Conservation (phyloP, 2,888 invertebrate species). For the Drosophila pullipes region DNA sequence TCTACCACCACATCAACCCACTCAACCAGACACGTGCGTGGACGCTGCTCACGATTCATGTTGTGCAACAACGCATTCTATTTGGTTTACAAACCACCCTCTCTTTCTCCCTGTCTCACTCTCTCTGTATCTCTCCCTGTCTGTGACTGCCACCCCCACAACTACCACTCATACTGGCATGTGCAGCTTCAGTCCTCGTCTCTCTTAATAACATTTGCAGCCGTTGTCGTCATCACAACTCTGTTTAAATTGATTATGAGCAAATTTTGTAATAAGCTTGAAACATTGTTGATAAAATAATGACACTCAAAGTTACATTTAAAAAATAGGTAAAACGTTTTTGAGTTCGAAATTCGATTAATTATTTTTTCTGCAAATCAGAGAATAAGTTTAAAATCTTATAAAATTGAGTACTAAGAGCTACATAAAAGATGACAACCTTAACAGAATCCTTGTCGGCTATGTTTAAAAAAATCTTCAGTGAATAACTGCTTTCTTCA, state of each 20-base stretch:
- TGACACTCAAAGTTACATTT: background rate
- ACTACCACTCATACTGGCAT: conserved; percentile 12
- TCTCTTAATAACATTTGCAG: conserved; percentile 35
- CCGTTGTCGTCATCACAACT: conserved; percentile 34
- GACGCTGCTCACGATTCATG: conserved; percentile 26
- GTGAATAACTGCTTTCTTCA: background rate
- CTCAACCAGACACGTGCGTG: conserved; percentile 43
- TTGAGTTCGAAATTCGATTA: background rate
- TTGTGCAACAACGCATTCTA: conserved; percentile 48
- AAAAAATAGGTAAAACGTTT: background rate
- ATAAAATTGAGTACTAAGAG: background rate
- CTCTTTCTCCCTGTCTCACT: background rate
- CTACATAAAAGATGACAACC: background rate
- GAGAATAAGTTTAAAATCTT: background rate
- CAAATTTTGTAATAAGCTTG: background rate
- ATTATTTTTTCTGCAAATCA: background rate
- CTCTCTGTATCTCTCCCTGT: background rate
- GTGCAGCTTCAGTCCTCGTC: conserved; percentile 16
- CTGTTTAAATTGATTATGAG: background rate
- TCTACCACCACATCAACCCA: background rate
- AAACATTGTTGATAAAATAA: conserved; percentile 8
- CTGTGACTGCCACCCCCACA: background rate
- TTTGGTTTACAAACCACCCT: conserved; percentile 54
- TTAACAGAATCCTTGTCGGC: background rate
- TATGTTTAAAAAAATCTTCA: background rate